Evolutionary conservation across 2,113 vertebrate species (phyloP).

Genomic region (Oncorhynchus nerka): DNA sequence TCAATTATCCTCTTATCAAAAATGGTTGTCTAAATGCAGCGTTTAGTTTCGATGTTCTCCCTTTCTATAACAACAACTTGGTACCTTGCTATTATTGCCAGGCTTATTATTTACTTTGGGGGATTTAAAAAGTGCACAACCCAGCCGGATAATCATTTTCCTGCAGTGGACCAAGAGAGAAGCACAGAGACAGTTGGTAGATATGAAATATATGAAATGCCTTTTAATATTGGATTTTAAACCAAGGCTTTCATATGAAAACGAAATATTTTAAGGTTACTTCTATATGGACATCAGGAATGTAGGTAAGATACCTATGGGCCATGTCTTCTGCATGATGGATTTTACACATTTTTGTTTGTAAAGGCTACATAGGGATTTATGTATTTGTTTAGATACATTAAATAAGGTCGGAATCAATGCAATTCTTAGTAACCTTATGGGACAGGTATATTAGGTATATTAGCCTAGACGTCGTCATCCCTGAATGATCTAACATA

Average conservation of each 20-base stretch:
- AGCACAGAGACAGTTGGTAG: constrained; percentile 50
- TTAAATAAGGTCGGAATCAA: neutral
- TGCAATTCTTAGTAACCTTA: constrained; percentile 2
- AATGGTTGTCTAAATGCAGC: constrained; percentile 99
- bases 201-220: constrained; percentile 12
- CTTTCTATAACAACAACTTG: constrained; percentile 98
- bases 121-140: constrained; percentile 95
- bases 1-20: constrained; percentile 99
- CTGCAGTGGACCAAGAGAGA: constrained; percentile 79
- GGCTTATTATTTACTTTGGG: constrained; percentile 99
- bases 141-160: constrained; percentile 91
- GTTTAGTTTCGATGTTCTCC: constrained; percentile 99
- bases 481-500: constrained; percentile 76
- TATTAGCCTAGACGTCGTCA: constrained; percentile 49
- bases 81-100: constrained; percentile 99
- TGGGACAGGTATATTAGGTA: neutral
- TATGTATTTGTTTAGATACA: neutral
- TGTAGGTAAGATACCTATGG: constrained; percentile 59
- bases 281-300: neutral
- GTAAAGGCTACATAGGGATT: neutral
- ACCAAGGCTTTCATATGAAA: constrained; percentile 1
- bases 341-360: neutral
- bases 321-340: neutral
- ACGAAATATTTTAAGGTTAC: neutral
- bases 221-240: constrained; percentile 35